Percentiles rank a stretch among this genome's conserved stretches.
phyloP scores from a whole-genome alignment of 2,888 invertebrate genomes.

The Coleophora deauratella region DNA sequence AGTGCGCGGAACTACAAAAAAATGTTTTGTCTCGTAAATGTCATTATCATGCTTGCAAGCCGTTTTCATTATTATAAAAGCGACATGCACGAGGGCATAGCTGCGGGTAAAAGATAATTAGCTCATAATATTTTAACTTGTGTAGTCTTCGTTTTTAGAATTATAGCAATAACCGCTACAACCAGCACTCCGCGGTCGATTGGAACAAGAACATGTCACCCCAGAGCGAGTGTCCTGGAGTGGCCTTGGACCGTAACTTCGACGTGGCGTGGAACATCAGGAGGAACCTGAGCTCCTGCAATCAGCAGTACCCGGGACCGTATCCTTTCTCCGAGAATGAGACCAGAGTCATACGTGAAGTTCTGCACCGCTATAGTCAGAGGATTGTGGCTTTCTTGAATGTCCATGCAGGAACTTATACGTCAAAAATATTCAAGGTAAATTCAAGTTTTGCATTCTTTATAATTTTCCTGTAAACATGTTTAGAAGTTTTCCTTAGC shows the following conservation, averaged over 20 bases:
- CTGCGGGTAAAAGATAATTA: no score
- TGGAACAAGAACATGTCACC: slow-evolving; percentile 53
- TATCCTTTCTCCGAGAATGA: slow-evolving; percentile 49
- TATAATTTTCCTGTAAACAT: no score
- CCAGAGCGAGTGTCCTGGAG: slow-evolving; percentile 43
- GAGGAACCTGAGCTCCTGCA: slow-evolving; percentile 33
- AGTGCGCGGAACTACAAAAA: no score
- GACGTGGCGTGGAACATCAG: slow-evolving; percentile 44
- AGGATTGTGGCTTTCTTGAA: slow-evolving; percentile 50
- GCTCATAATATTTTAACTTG: no score
- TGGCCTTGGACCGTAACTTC: slow-evolving; percentile 53
- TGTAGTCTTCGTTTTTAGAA: no score
- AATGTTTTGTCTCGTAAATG: no score
- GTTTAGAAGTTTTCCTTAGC: no score
- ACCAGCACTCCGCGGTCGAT: no score
- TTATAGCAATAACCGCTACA: no score
- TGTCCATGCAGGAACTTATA: slow-evolving; percentile 37
- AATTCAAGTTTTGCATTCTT: background rate
- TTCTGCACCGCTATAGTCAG: slow-evolving; percentile 45
- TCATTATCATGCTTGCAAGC: no score
- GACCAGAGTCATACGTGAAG: slow-evolving; percentile 38
- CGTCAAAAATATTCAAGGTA: slow-evolving; percentile 33
- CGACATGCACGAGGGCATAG: no score
- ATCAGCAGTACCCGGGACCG: slow-evolving; percentile 42
- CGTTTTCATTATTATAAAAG: no score